These are phyloP conservation scores for Trissoscelio sp. DNA, from an alignment of 2,888 invertebrate genomes.

Conservation along the genomic window DNA sequence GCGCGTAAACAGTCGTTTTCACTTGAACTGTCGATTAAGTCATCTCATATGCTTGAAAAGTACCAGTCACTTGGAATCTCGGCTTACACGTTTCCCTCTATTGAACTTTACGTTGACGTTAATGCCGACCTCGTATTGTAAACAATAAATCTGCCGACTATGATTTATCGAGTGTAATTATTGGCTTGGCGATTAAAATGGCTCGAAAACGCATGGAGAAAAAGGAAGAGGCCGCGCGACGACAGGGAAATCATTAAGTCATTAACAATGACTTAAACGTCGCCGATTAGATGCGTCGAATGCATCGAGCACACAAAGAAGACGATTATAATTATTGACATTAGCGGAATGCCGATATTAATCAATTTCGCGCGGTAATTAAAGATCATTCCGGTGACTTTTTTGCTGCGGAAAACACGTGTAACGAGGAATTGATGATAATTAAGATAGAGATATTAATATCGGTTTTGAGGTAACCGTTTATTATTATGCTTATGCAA, in stretches of 20 bases:
- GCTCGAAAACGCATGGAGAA: conserved; percentile 50
- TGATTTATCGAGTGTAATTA: conserved; percentile 74
- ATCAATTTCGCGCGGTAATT: conserved; percentile 50
- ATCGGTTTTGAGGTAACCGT: conserved; percentile 21
- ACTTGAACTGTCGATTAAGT: conserved; percentile 59
- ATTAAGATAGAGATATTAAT: conserved; percentile 54
- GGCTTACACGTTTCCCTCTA: conserved; percentile 39
- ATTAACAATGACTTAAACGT: conserved; percentile 61
- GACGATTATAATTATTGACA: conserved; percentile 58
- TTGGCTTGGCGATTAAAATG: conserved; percentile 69
- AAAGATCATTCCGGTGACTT: neutral
- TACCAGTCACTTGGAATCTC: conserved; percentile 57
- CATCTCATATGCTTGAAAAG: conserved; percentile 54
- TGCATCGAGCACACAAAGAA: conserved; percentile 28
- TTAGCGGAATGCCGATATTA: conserved; percentile 39
- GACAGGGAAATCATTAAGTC: conserved; percentile 73
- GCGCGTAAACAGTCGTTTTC: conserved; percentile 39
- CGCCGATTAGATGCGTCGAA: conserved; percentile 66
- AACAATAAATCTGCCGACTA: conserved; percentile 68
- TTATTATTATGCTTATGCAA: conserved; percentile 24
- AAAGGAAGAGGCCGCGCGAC: conserved; percentile 55
- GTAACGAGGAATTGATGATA: conserved; percentile 40
- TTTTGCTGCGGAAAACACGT: conserved; percentile 25
- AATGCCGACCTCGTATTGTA: conserved; percentile 62
- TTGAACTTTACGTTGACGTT: conserved; percentile 62